Conservation (phyloP, 2,888 invertebrate species). For the Notodonta ziczac region DNA sequence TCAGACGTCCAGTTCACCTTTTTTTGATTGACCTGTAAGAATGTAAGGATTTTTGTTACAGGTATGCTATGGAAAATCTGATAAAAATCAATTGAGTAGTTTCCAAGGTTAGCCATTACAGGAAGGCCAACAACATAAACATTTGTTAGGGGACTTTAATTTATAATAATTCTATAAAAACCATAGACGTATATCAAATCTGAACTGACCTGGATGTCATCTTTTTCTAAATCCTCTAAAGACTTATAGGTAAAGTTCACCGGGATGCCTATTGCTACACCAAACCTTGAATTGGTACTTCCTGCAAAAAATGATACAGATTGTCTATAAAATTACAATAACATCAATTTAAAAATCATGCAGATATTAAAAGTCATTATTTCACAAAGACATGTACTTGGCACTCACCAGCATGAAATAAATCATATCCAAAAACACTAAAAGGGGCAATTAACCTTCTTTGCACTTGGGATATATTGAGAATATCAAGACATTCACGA, state of each 20-base stretch:
- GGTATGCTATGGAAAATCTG: no score
- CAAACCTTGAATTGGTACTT: conserved; percentile 82
- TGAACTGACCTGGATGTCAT: conserved; percentile 80
- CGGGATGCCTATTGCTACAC: conserved; percentile 90
- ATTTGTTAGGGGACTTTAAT: no score
- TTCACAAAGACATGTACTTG: neutral
- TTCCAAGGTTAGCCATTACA: no score
- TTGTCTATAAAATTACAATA: neutral
- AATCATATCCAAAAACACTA: conserved; percentile 89
- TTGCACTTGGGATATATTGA: conserved; percentile 81
- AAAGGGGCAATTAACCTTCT: conserved; percentile 86
- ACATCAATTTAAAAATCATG: neutral
- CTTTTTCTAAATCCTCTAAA: conserved; percentile 81
- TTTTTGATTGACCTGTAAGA: conserved; percentile 83
- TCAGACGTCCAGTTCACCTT: conserved; percentile 87
- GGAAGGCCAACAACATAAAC: no score
- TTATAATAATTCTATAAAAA: no score
- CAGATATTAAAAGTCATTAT: no score
- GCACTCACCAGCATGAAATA: conserved; percentile 87
- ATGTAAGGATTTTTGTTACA: no score
- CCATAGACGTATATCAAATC: neutral
- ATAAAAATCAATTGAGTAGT: neutral
- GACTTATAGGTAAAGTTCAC: conserved; percentile 87
- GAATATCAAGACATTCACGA: conserved; percentile 84
- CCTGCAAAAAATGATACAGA: conserved; percentile 56